Evolutionary conservation across 2,113 vertebrate species (phyloP).

Genomic region (Cygnus buccinator): DNA sequence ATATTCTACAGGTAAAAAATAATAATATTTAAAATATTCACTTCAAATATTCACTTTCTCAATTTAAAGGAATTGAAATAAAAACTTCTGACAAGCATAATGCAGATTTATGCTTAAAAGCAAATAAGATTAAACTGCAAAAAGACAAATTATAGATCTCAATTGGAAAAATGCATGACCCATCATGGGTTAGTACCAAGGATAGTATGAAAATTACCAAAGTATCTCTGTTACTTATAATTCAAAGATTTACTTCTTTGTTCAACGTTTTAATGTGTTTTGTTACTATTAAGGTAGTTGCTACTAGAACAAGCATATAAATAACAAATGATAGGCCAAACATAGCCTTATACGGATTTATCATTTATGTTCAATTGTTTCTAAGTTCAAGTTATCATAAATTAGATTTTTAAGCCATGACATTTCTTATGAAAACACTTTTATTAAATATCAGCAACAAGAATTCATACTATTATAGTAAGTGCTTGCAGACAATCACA

Average conservation of each 20-base stretch:
- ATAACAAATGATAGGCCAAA: background rate
- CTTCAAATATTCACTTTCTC: background rate
- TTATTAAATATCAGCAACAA: background rate
- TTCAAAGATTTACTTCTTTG: background rate
- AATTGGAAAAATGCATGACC: background rate
- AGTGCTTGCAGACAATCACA: background rate
- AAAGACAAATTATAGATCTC: background rate
- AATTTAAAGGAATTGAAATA: background rate
- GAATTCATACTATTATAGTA: background rate
- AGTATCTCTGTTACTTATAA: background rate
- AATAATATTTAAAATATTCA: background rate
- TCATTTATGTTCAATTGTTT: background rate
- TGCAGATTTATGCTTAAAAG: background rate
- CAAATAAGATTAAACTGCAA: background rate
- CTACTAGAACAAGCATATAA: background rate
- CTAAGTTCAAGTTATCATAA: background rate
- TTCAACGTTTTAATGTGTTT: background rate
- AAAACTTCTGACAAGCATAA: background rate
- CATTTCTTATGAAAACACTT: conserved; percentile 16
- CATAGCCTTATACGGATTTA: background rate
- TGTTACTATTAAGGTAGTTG: background rate
- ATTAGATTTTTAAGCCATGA: background rate
- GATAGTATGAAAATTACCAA: no score
- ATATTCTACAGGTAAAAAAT: background rate
- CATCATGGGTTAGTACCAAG: background rate